phyloP scores from a whole-genome alignment of 1,140 invertebrate species.

The Eupeodes corollae region DNA sequence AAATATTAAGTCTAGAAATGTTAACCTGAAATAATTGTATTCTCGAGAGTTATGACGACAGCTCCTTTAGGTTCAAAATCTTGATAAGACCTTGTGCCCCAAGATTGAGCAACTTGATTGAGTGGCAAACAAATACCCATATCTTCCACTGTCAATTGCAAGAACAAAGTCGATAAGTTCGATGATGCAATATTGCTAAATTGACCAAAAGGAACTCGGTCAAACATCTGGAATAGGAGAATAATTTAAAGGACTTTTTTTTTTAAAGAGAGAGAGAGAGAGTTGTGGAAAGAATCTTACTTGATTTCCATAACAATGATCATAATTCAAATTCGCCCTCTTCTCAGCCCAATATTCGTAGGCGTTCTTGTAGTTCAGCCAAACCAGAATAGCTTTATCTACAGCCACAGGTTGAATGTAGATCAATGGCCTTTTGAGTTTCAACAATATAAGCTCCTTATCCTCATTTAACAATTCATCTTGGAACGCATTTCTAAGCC shows the following conservation, averaged over 20 bases:
- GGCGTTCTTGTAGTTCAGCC: slow-evolving; percentile 97
- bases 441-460: slow-evolving; percentile 89
- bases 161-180: slow-evolving; percentile 78
- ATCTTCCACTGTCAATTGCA: slow-evolving; percentile 90
- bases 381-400: slow-evolving; percentile 92
- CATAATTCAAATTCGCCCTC: slow-evolving; percentile 72
- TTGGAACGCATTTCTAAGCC: slow-evolving; percentile 71
- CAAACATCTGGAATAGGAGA: slow-evolving; percentile 41
- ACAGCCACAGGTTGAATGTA: slow-evolving; percentile 93
- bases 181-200: slow-evolving; percentile 59
- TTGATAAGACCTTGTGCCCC: slow-evolving; percentile 52
- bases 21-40: slow-evolving; percentile 69
- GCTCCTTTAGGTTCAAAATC: slow-evolving; percentile 77
- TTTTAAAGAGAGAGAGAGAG: slow-evolving; percentile 1
- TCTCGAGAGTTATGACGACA: slow-evolving; percentile 87
- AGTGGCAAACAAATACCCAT: slow-evolving; percentile 93
- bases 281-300: not conserved
- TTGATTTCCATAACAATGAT: slow-evolving; percentile 68
- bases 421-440: slow-evolving; percentile 78
- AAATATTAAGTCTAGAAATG: slow-evolving; percentile 10
- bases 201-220: slow-evolving; percentile 67
- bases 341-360: slow-evolving; percentile 99
- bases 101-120: slow-evolving; percentile 61
- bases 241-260: slow-evolving; percentile 2
- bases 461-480: slow-evolving; percentile 87